Percentiles rank a stretch among this genome's conserved stretches.
Conservation (phyloP, 2,797 vertebrate species). For the Masticophis lateralis region DNA sequence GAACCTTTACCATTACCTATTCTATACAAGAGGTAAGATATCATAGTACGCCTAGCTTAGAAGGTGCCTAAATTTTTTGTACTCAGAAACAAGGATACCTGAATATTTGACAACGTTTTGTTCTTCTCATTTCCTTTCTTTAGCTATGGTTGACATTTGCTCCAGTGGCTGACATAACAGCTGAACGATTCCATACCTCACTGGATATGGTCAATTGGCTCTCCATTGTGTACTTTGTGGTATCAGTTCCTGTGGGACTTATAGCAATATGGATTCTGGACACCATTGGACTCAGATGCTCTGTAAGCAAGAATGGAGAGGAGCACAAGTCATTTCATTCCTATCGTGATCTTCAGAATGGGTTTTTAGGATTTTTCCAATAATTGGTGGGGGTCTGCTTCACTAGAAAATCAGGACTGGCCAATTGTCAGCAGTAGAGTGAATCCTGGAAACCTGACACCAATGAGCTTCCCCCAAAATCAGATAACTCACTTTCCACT, state of each 20-base stretch:
- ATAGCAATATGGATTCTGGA: slow-evolving; percentile 90
- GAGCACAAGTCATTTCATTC: background rate
- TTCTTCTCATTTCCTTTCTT: slow-evolving; percentile 18
- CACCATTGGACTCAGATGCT: slow-evolving; percentile 79
- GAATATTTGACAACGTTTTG: background rate
- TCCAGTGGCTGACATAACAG: slow-evolving; percentile 82
- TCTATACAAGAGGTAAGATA: background rate
- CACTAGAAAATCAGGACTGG: background rate
- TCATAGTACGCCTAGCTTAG: background rate
- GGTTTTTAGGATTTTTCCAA: background rate
- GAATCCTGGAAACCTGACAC: too few species aligned
- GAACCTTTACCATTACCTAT: background rate
- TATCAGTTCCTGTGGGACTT: slow-evolving; percentile 83
- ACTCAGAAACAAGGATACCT: background rate
- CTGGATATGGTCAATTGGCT: slow-evolving; percentile 84
- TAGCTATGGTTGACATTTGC: slow-evolving; percentile 91
- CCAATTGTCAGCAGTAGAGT: too few species aligned
- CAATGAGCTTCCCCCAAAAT: background rate
- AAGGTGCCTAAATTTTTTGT: background rate
- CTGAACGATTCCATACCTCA: slow-evolving; percentile 71
- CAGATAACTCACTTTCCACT: too few species aligned
- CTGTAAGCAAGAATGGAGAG: slow-evolving; percentile 71
- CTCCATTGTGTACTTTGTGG: slow-evolving; percentile 84
- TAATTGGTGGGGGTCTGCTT: background rate
- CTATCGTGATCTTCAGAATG: background rate